These are phyloP conservation scores for Lepidocolaptes lacrymiger DNA, from an alignment of 2,797 vertebrate genomes.

Conservation along the genomic window DNA sequence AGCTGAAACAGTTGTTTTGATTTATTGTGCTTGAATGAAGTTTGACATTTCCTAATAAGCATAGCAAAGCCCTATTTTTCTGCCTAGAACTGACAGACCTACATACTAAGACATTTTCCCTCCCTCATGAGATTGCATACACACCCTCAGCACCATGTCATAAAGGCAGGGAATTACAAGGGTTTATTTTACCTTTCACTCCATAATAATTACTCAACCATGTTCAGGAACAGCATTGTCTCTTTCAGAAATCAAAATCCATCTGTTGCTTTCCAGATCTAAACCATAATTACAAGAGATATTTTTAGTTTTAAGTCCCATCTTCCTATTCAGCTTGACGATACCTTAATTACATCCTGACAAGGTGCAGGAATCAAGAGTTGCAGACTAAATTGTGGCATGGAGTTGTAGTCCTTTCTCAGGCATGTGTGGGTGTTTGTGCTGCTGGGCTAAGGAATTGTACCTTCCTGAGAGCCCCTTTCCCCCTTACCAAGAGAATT, in stretches of 20 bases:
- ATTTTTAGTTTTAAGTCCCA: constrained; percentile 74
- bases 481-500: background rate
- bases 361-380: constrained; percentile 42
- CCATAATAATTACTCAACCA: background rate
- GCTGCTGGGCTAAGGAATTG: background rate
- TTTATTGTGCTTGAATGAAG: background rate
- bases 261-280: background rate
- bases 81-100: background rate
- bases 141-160: background rate
- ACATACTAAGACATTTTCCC: background rate
- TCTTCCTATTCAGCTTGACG: constrained; percentile 62
- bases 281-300: constrained; percentile 70
- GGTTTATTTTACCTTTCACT: constrained; percentile 35
- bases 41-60: background rate
- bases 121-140: background rate
- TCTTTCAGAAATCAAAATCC: constrained; percentile 53
- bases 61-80: background rate
- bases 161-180: background rate
- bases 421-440: background rate
- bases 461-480: background rate
- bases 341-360: constrained; percentile 69
- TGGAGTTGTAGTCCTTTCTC: background rate
- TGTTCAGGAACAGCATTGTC: constrained; percentile 37
- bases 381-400: background rate
- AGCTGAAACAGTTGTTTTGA: background rate